Evolutionary conservation across 1,140 invertebrate genomes (phyloP), one percentile per base, ranked within the genome.

Genomic region (Archegozetes longisetosus): DNA sequence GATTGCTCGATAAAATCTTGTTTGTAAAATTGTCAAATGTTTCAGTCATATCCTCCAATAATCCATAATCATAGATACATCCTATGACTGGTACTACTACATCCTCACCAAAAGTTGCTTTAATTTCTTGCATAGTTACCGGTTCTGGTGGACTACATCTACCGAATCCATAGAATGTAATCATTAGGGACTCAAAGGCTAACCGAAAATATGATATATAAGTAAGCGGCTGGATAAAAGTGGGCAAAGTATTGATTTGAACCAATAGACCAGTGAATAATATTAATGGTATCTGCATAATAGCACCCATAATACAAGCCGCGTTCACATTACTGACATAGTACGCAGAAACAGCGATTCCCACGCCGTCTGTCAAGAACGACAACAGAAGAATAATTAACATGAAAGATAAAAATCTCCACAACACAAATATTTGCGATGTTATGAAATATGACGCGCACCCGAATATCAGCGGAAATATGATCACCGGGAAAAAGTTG

Each of bases 181-280:
- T 80, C 78, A 94, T 83, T 4, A 85, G 81, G 3, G 88, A 86
- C 74, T 94, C 89, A 73, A 93, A 95, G 17, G 86, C 84, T 70
- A 93, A 93, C 61, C 88, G 79, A 20, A 90, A 82, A 71, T 93
- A 94, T 47, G 86, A 90, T 4, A 87, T 74, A 73, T 92, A 94
- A 3, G 89, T 61, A n/a, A 62, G 24, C n/a, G 61, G 61, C 9
- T 24, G 81, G 14, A 94, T 73, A 68, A 93, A 94, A 23, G 78
- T 74, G 12, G 90, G 90, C 67, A 94, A 88, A n/a, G 87, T 87
- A 65, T 88, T 82, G 70, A 94, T 85, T 68, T 87, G 90, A 23
- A 93, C 86, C 74, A 95, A 94, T 76, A 94, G 93, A 9, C 90
- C 91, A 64, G 73, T 74, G 64, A 77, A 95, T 20, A 95, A 75